Evolutionary conservation across 2,113 vertebrate genomes (phyloP), one percentile per base, ranked within the genome.

Genomic region (Onychorhynchus coronatus): DNA sequence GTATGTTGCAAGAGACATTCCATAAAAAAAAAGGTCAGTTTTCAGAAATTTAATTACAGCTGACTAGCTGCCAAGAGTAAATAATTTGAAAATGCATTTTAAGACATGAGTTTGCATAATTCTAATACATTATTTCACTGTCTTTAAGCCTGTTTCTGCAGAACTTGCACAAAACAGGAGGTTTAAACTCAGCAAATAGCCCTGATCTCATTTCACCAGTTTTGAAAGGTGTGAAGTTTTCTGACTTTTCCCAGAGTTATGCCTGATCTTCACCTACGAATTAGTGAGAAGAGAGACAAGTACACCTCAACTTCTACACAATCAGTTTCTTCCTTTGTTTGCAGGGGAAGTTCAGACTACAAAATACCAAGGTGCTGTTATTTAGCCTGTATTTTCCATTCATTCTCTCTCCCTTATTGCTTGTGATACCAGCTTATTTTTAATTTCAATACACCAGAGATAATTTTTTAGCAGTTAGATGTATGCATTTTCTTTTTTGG

Each of bases 11-110:
- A 55, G 18, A 95, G 49, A 16, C 0, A 0, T n/a, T 70, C 31
- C 65, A 70, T 0, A 7, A 28, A 65, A 90, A 65, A 75, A 49
- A 39, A 53, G 56, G 84, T 63, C 63, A 80, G 62, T 49, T 80
- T 68, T 53, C 37, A 93, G 22, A 97, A 95, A 96, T 79, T 72
- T 84, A 92, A 96, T 93, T 88, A 78, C 24, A 81, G 47, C 27
- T 78, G 37, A 93, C 74, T 85, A 75, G 47, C 46, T 94, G 59
- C 62, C 68, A 83, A 82, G 76, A 80, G 42, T 84, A 90, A 97
- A 96, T 72, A 93, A 93, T 67, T 56, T 66, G 84, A 77, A 95
- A 81, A 65, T 89, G 79, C 55, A 65, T 55, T 92, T 18, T 81
- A 94, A 92, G 4, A 6, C 46, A 80, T 68, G 76, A 94, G 39